Percentiles rank a stretch among this genome's conserved stretches.
Conservation (phyloP, 2,888 invertebrate genomes). For the Orthosia cruda region DNA sequence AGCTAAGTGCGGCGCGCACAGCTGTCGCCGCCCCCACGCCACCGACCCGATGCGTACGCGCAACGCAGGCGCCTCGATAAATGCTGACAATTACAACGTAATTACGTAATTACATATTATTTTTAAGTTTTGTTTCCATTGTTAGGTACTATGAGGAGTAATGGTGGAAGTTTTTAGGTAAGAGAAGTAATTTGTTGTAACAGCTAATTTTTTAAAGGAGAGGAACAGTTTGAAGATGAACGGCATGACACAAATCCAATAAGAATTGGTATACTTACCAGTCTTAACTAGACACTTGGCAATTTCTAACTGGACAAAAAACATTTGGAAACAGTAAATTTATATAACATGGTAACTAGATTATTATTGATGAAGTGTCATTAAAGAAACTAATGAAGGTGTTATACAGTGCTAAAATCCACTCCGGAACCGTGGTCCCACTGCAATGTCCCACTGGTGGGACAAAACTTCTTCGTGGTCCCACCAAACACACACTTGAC, state of each 20-base stretch:
- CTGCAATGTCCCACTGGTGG: too few relatives aligned
- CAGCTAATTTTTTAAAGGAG: too few relatives aligned
- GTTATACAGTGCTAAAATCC: background rate
- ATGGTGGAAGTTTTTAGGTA: background rate
- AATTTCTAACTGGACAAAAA: background rate
- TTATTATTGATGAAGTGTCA: background rate
- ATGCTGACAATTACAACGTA: slow-evolving; percentile 73
- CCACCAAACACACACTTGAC: too few relatives aligned
- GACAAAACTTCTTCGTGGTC: too few relatives aligned
- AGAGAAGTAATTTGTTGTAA: background rate
- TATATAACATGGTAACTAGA: background rate
- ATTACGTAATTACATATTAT: slow-evolving; percentile 61
- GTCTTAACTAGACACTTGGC: background rate
- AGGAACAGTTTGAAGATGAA: too few relatives aligned
- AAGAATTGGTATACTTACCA: background rate
- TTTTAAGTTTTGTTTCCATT: slow-evolving; percentile 37
- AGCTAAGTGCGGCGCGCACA: slow-evolving; percentile 60
- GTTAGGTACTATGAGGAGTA: slow-evolving; percentile 1
- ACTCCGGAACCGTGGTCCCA: too few relatives aligned
- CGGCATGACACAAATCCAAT: background rate
- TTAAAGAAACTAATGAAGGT: background rate
- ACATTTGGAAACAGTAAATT: background rate
- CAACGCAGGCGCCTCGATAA: slow-evolving; percentile 73
- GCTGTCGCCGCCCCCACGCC: slow-evolving; percentile 69
- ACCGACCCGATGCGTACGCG: slow-evolving; percentile 48